A percentile compares a stretch with the other conserved stretches of the same genome.
Evolutionary conservation across 2,113 vertebrate species (phyloP).

Genomic region (Pseudorasbora parva): DNA sequence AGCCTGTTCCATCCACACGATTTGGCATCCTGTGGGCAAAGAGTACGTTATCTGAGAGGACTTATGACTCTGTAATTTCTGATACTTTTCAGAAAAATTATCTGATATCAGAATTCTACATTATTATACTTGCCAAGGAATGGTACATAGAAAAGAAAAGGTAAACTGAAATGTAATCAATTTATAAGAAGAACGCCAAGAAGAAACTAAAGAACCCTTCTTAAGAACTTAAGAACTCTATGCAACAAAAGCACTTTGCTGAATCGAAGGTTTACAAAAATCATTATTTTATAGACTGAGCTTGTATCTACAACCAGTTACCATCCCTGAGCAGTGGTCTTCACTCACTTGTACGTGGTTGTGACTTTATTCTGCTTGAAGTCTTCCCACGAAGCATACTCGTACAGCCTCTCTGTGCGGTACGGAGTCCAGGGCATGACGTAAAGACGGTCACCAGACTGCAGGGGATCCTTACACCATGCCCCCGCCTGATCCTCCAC

Average conservation of each 20-base stretch:
- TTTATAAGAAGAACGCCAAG: not conserved
- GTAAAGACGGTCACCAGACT: conserved; percentile 92
- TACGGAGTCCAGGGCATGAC: conserved; percentile 96
- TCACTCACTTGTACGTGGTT: conserved; percentile 87
- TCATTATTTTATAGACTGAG: not conserved
- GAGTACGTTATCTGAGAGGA: not conserved
- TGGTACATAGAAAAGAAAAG: not conserved
- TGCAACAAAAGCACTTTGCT: not conserved
- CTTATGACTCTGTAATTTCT: not conserved
- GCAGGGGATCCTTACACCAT: conserved; percentile 95
- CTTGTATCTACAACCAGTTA: too few relatives aligned
- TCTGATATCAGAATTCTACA: not conserved
- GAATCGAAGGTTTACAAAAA: not conserved
- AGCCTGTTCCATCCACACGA: conserved; percentile 91
- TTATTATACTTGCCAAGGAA: not conserved
- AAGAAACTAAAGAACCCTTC: not conserved
- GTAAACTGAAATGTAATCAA: not conserved
- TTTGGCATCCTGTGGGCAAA: conserved; percentile 81
- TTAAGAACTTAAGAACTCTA: not conserved
- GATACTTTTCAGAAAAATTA: not conserved
- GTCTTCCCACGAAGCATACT: conserved; percentile 92
- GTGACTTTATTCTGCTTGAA: conserved; percentile 85
- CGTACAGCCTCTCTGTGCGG: conserved; percentile 91
- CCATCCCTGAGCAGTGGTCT: too few relatives aligned
- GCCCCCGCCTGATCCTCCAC: conserved; percentile 91